Percentiles rank a stretch among this genome's conserved stretches.
Conservation (phyloP, 2,888 invertebrate species). For the Nemotelus nigrinus region DNA sequence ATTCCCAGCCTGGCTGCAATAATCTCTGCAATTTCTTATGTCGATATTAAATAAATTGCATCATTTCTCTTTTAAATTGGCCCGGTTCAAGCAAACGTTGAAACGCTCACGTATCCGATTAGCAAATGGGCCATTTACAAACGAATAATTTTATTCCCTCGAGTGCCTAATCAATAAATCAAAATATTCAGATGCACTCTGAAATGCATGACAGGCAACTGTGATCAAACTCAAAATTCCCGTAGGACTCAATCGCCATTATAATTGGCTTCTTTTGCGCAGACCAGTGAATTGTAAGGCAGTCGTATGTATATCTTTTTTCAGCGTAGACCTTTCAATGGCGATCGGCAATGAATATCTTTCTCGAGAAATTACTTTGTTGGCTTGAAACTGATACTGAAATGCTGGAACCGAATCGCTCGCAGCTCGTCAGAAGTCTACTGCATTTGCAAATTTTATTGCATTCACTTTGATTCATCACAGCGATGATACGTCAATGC, state of each 20-base stretch:
- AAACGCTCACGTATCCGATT: slow-evolving; percentile 34
- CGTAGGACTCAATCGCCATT: slow-evolving; percentile 54
- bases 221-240: slow-evolving; percentile 50
- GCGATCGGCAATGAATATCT: slow-evolving; percentile 41
- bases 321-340: slow-evolving; percentile 19
- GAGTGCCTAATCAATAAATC: slow-evolving; percentile 53
- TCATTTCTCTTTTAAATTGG: slow-evolving; percentile 30
- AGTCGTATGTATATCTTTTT: slow-evolving; percentile 5
- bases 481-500: slow-evolving; percentile 11
- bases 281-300: slow-evolving; percentile 33
- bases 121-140: slow-evolving; percentile 39
- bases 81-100: background rate
- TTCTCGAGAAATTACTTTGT: slow-evolving; percentile 49
- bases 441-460: slow-evolving; percentile 37
- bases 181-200: slow-evolving; percentile 52
- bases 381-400: slow-evolving; percentile 8
- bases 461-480: slow-evolving; percentile 23
- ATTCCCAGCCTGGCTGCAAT: background rate
- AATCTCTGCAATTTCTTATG: background rate
- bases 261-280: slow-evolving; percentile 52
- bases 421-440: slow-evolving; percentile 21
- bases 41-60: slow-evolving; percentile 21
- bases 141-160: slow-evolving; percentile 41
- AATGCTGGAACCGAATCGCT: slow-evolving; percentile 11
- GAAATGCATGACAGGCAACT: slow-evolving; percentile 34